phyloP scores from a whole-genome alignment of 92 coral and sea anemone species.

The Epizoanthus stellaris region DNA sequence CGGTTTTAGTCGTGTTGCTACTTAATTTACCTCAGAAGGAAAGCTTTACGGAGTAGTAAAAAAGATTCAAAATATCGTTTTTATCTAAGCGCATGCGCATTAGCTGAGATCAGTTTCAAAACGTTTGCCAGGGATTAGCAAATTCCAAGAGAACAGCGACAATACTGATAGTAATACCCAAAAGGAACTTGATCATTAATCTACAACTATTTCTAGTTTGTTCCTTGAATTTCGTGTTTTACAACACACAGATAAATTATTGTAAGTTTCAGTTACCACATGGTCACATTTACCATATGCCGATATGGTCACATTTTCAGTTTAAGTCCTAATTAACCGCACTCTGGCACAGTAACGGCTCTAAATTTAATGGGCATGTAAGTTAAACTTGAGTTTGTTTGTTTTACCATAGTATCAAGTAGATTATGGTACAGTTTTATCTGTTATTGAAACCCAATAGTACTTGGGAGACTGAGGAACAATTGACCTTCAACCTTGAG shows the following conservation, averaged over 20 bases:
- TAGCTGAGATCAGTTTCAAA: not conserved
- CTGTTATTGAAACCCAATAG: not conserved
- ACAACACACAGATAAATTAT: not conserved
- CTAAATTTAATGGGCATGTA: not conserved
- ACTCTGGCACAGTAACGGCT: too few species aligned
- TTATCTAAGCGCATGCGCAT: not conserved
- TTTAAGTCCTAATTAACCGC: too few species aligned
- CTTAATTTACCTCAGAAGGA: too few species aligned
- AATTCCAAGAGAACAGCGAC: conserved; percentile 44
- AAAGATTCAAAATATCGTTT: not conserved
- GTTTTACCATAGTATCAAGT: not conserved
- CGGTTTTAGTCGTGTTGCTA: too few species aligned
- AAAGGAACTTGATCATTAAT: not conserved
- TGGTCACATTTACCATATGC: too few species aligned
- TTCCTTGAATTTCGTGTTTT: not conserved
- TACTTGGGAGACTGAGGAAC: not conserved
- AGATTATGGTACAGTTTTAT: not conserved
- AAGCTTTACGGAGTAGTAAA: not conserved
- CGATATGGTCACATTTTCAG: too few species aligned
- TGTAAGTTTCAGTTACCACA: too few species aligned
- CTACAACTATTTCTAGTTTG: conserved; percentile 15
- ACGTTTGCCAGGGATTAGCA: not conserved
- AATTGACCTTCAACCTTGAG: not conserved
- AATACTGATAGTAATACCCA: not conserved
- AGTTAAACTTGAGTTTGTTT: not conserved